phyloP scores from a whole-genome alignment of 37 sponge, comb jelly and placozoan species.

The Dysidea cf. avara region DNA sequence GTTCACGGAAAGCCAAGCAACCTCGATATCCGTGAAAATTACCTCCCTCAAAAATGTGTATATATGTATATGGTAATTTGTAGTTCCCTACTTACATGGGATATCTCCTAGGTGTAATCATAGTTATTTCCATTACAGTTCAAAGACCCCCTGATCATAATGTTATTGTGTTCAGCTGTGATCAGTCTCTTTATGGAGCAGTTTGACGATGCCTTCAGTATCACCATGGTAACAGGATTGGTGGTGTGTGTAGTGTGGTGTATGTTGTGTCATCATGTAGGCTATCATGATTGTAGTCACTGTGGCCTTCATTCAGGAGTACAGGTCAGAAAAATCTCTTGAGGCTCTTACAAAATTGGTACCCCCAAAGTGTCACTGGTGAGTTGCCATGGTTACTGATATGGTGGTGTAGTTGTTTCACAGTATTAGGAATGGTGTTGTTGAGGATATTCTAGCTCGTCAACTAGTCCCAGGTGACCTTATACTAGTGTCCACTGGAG shows the following conservation, averaged over 20 bases:
- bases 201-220: conserved; percentile 97
- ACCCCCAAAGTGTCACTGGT: conserved; percentile 97
- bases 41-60: no score
- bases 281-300: conserved; percentile 95
- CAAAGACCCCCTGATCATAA: conserved; percentile 92
- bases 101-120: no score
- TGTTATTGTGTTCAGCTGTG: conserved; percentile 90
- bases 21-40: no score
- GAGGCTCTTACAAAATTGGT: conserved; percentile 89
- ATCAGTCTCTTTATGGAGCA: conserved; percentile 90
- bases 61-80: no score
- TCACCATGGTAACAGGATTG: conserved; percentile 75
- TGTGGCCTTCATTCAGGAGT: conserved; percentile 98
- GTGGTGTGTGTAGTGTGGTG: neutral
- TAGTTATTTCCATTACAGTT: conserved; percentile 69
- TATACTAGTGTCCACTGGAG: conserved; percentile 83
- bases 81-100: no score
- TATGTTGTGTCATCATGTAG: conserved; percentile 27
- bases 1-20: no score
- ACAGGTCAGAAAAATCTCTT: conserved; percentile 93
- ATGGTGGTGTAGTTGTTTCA: neutral
- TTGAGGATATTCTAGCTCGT: conserved; percentile 79
- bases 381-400: neutral
- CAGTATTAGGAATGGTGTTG: conserved; percentile 84
- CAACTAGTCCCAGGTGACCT: conserved; percentile 95